Conservation (phyloP, 64 coral and sea anemone genomes). For the Trachythela sp. region DNA sequence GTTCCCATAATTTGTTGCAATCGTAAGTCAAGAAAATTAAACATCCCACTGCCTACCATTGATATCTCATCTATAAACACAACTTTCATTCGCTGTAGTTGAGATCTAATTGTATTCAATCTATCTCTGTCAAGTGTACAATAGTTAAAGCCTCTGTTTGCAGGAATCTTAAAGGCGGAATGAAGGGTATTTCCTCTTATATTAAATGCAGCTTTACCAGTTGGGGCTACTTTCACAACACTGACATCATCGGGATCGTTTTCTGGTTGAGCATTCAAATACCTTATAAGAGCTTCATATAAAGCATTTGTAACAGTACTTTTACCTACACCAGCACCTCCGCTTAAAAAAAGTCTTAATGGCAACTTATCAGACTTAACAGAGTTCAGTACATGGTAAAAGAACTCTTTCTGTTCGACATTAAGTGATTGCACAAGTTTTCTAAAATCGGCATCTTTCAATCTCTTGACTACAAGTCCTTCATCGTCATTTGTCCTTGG, state of each 20-base stretch:
- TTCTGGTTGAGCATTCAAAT: background rate
- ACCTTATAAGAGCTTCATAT: background rate
- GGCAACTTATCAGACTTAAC: background rate
- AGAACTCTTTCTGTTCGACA: background rate
- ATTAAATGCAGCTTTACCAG: background rate
- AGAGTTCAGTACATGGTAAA: background rate
- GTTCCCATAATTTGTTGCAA: slow-evolving; percentile 37
- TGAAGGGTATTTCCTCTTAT: slow-evolving; percentile 52
- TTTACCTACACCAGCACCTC: background rate
- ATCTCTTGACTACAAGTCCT: background rate
- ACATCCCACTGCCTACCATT: slow-evolving; percentile 62
- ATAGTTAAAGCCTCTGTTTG: slow-evolving; percentile 52
- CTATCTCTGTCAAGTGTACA: slow-evolving; percentile 47
- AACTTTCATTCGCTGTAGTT: slow-evolving; percentile 23
- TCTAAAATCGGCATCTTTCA: background rate
- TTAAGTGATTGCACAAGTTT: slow-evolving; percentile 7
- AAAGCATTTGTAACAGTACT: background rate
- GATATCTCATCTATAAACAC: background rate
- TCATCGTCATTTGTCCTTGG: no score
- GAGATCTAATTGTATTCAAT: slow-evolving; percentile 32
- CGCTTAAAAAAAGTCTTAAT: background rate
- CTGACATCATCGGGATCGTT: background rate
- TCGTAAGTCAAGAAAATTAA: slow-evolving; percentile 51
- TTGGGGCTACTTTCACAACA: background rate
- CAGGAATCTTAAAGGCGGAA: slow-evolving; percentile 54